These are phyloP conservation scores for Deilephila elpenor DNA, from an alignment of 2,888 invertebrate genomes.

Conservation along the genomic window DNA sequence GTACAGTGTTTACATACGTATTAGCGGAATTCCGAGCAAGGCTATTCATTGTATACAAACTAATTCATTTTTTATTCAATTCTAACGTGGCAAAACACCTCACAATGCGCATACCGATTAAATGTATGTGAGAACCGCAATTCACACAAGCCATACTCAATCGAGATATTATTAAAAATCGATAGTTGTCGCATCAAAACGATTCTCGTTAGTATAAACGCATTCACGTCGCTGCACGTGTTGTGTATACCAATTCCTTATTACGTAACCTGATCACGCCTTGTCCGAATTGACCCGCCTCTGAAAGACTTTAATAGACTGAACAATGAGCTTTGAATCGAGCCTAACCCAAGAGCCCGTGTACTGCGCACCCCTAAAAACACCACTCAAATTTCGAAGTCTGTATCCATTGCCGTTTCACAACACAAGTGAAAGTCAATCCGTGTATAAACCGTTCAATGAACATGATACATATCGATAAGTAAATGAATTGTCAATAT, in stretches of 20 bases:
- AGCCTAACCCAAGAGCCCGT: slow-evolving; percentile 53
- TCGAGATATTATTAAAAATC: slow-evolving; percentile 29
- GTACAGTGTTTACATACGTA: too few species aligned
- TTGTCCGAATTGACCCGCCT: slow-evolving; percentile 73
- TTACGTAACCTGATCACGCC: slow-evolving; percentile 76
- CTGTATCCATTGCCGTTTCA: slow-evolving; percentile 49
- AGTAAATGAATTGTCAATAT: slow-evolving; percentile 38
- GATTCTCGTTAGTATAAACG: slow-evolving; percentile 57
- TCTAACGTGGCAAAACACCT: not conserved
- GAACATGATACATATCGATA: slow-evolving; percentile 37
- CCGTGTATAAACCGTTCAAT: slow-evolving; percentile 37
- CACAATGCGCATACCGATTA: slow-evolving; percentile 13
- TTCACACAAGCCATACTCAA: slow-evolving; percentile 24
- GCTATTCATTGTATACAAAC: not conserved
- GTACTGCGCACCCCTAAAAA: slow-evolving; percentile 44
- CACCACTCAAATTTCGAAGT: slow-evolving; percentile 21
- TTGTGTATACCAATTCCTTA: slow-evolving; percentile 58
- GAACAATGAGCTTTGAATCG: slow-evolving; percentile 73
- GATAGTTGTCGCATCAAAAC: slow-evolving; percentile 47
- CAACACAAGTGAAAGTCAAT: not conserved
- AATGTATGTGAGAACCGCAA: slow-evolving; percentile 20
- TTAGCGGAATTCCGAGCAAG: not conserved
- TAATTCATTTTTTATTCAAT: slow-evolving; percentile 10
- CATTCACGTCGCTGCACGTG: slow-evolving; percentile 60
- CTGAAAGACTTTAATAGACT: slow-evolving; percentile 81